Conservation (phyloP, 2,888 invertebrate genomes). For the Morinoia aosen region DNA sequence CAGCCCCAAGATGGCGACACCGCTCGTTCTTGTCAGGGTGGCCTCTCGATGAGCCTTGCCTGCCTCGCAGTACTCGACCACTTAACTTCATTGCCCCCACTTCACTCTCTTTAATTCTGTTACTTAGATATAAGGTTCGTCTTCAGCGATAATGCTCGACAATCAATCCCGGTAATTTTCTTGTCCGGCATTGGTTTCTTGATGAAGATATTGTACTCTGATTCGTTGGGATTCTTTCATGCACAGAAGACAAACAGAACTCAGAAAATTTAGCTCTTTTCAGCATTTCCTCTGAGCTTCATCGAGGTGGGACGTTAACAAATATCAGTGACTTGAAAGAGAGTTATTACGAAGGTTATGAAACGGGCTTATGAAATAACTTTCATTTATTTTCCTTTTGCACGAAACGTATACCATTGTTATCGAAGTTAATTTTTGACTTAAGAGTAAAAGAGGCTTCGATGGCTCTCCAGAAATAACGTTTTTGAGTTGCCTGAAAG, state of each 20-base stretch:
- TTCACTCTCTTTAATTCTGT: background rate
- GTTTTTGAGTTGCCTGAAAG: background rate
- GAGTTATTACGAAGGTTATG: background rate
- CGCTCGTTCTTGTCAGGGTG: background rate
- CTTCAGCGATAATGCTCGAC: background rate
- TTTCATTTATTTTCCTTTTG: background rate
- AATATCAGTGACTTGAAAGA: background rate
- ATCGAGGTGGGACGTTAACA: background rate
- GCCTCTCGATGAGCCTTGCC: background rate
- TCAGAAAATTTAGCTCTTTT: background rate
- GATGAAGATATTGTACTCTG: conserved; percentile 10
- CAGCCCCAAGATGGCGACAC: background rate
- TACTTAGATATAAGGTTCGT: background rate
- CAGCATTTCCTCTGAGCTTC: background rate
- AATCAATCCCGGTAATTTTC: conserved; percentile 30
- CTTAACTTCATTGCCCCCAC: conserved; percentile 23
- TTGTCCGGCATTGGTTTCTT: background rate
- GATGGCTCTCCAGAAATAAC: background rate
- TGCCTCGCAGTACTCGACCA: background rate
- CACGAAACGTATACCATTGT: background rate
- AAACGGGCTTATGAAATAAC: background rate
- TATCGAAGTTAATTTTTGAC: background rate
- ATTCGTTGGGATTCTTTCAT: background rate
- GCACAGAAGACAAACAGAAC: background rate
- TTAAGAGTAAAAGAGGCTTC: background rate